phyloP scores from a whole-genome alignment of 2,888 invertebrate genomes.

The Rhagophthalmus giganteus region DNA sequence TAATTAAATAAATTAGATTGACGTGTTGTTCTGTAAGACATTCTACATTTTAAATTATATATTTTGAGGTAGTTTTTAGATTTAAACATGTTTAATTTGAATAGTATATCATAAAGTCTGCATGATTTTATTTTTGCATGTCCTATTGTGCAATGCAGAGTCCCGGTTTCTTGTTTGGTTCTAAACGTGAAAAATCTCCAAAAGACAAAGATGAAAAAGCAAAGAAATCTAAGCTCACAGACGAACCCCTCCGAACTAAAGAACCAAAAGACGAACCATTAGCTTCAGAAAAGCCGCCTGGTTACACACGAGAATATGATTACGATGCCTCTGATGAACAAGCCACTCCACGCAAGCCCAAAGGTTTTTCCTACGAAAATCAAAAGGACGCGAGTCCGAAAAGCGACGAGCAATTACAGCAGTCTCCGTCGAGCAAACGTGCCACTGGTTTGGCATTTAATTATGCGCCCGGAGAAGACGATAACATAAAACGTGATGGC shows the following conservation, averaged over 20 bases:
- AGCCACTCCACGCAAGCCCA: conserved; percentile 71
- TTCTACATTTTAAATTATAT: conserved; percentile 1
- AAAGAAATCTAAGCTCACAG: conserved; percentile 49
- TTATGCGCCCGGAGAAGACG: conserved; percentile 85
- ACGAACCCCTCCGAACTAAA: conserved; percentile 44
- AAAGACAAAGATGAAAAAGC: conserved; percentile 54
- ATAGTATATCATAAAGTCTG: conserved; percentile 9
- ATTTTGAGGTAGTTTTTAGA: conserved; percentile 11
- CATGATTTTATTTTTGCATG: conserved; percentile 51
- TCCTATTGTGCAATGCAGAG: conserved; percentile 55
- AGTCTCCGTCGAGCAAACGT: conserved; percentile 64
- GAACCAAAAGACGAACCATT: conserved; percentile 45
- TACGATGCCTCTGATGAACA: conserved; percentile 72
- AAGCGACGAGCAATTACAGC: conserved; percentile 62
- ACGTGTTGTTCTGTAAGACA: too few relatives aligned
- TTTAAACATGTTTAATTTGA: conserved; percentile 3
- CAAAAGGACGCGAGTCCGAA: conserved; percentile 62
- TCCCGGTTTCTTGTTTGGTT: conserved; percentile 60
- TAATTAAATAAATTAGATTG: too few relatives aligned
- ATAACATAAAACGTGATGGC: conserved; percentile 72
- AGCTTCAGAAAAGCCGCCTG: conserved; percentile 61
- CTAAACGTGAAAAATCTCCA: conserved; percentile 53
- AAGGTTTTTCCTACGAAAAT: conserved; percentile 84
- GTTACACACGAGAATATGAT: conserved; percentile 80
- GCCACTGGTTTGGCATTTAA: conserved; percentile 83